Base-by-base conservation (phyloP, 2,797 vertebrate species). In the Neostethus bicornis region DNA sequence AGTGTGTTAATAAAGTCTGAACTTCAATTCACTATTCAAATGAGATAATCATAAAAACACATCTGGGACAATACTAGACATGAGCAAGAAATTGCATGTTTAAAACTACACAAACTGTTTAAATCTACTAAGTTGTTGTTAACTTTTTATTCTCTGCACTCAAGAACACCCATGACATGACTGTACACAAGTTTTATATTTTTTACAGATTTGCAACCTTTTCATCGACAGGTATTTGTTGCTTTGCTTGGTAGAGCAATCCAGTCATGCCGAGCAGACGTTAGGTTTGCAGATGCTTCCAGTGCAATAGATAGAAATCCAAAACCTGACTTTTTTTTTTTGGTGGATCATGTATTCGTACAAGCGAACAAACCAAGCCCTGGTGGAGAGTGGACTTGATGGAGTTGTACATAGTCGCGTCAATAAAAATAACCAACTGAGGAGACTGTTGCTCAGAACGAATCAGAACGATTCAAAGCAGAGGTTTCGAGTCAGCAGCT, bases 301-400 rank as follows among this genome's bases (percentile, higher is more conserved):
- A 66, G n/a, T 0, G 79, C 73, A 0, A 77, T 77, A 0, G 80
- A 82, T 61, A 76, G 76, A 56, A 77, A 74, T 45, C 37, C 25
- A 3, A 8, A 72, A 0, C 2, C 47, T 3, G 0, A 1, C 3
- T 52, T 16, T 1, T 0, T 0, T 52, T 16, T 1, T 0, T 0
- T 0, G 2, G 1, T 0, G 73, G 66, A n/a, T 76, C 75, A 0
- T 81, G 79, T 20, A 26, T 25, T 0, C 42, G 31, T 41, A 61
- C 80, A 1, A 0, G 0, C 0, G 0, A 0, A 16, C 0, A 5
- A 3, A 1, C 0, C 11, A 1, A 32, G 21, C 77, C 75, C 51
- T 80, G 77, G 77, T 78, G 80, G 80, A 73, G 63, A 19, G 77
- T 78, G 58, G 74, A 80, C 49, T 63, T 80, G 45, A 65, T 76